Percentiles rank a stretch among this genome's conserved stretches.
phyloP scores from a whole-genome alignment of 1,140 invertebrate genomes.

The Homalodisca vitripennis region DNA sequence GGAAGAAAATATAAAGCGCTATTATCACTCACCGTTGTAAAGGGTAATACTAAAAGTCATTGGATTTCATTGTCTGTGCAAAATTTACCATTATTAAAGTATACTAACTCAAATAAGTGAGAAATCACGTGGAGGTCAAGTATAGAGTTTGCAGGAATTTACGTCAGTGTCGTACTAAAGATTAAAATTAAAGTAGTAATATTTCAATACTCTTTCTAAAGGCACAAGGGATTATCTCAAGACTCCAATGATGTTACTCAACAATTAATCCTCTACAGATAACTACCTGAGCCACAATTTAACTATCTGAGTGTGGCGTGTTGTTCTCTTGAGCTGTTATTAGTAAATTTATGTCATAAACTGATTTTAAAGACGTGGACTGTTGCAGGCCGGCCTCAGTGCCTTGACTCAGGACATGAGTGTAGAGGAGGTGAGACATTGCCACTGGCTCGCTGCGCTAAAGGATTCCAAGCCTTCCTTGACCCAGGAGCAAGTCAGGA shows the following conservation, averaged over 20 bases:
- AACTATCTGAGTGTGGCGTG: neutral
- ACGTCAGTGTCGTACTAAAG: no score
- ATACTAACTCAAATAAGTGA: neutral
- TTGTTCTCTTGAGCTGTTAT: neutral
- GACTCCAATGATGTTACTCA: neutral
- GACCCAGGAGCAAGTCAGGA: conserved; percentile 46
- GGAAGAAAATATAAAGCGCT: neutral
- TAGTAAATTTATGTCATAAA: neutral
- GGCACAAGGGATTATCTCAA: no score
- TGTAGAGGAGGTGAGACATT: conserved; percentile 46
- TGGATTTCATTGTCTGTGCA: neutral
- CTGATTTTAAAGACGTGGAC: neutral
- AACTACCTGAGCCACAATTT: neutral
- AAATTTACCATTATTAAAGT: neutral
- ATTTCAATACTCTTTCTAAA: no score
- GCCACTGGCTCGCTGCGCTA: conserved; percentile 59
- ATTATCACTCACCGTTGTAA: neutral
- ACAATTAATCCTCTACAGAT: neutral
- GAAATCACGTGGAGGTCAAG: no score
- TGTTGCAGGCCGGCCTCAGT: conserved; percentile 58
- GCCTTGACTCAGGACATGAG: conserved; percentile 60
- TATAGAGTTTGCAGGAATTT: no score
- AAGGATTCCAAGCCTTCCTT: conserved; percentile 55
- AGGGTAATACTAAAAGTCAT: neutral
- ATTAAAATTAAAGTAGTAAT: no score